phyloP scores from a whole-genome alignment of 1,140 invertebrate species.

The Meloidogyne floridensis region DNA sequence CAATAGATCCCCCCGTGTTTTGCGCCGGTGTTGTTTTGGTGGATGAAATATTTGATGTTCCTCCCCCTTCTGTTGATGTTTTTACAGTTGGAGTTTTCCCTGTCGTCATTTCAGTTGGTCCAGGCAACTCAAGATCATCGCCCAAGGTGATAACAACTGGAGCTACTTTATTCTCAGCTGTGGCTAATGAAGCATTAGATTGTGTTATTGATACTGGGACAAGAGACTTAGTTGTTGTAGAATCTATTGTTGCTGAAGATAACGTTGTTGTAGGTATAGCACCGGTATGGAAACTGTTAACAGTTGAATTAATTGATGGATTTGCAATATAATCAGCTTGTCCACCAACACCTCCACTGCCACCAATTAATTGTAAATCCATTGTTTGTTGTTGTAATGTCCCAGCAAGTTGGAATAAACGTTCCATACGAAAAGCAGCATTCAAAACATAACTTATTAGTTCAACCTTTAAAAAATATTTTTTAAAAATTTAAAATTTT shows the following conservation, averaged over 20 bases:
- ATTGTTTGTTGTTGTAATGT: constrained; percentile 23
- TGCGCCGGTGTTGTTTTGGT: background rate
- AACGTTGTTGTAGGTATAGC: background rate
- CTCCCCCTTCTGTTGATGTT: background rate
- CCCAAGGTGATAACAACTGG: no score
- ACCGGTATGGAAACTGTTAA: background rate
- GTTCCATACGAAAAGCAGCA: constrained; percentile 16
- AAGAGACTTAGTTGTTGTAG: background rate
- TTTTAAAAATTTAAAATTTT: background rate
- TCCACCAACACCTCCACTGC: background rate
- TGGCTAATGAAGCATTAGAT: background rate
- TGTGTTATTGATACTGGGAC: background rate
- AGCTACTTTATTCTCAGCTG: background rate
- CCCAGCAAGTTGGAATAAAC: background rate
- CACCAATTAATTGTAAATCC: constrained; percentile 11
- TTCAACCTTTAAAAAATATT: constrained; percentile 5
- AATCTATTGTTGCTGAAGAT: background rate
- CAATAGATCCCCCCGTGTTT: background rate
- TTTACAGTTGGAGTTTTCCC: background rate
- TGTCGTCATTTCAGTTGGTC: background rate
- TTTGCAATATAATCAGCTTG: background rate
- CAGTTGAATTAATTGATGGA: background rate
- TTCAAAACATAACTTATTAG: background rate
- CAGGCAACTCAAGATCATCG: background rate
- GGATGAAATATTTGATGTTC: constrained; percentile 3